Conservation (phyloP, 2,888 invertebrate genomes). For the Yponomeuta cagnagella region DNA sequence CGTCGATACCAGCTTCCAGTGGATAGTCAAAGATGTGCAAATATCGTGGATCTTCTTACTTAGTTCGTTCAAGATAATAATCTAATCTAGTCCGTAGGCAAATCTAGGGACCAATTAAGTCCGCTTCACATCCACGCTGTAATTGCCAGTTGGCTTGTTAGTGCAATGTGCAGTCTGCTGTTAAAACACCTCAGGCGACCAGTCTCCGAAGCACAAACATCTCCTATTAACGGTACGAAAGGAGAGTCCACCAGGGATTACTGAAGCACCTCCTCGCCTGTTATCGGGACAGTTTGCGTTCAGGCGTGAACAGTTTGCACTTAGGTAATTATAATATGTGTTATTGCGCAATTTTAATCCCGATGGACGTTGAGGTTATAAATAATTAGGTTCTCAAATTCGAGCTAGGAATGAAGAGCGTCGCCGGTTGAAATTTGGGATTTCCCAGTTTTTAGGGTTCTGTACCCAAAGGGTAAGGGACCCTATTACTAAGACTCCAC, state of each 20-base stretch:
- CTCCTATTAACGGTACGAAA: not conserved
- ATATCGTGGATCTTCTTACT: not conserved
- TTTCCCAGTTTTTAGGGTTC: too few species aligned
- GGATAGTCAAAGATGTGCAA: not conserved
- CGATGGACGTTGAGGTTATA: not conserved
- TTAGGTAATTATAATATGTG: not conserved
- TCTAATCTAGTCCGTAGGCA: not conserved
- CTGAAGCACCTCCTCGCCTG: not conserved
- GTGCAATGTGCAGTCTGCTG: constrained; percentile 7
- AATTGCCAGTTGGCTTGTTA: constrained; percentile 9
- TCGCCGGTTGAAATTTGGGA: too few species aligned
- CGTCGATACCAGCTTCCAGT: too few species aligned
- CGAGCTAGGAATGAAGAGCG: too few species aligned
- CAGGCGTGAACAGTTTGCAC: not conserved
- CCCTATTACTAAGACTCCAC: too few species aligned
- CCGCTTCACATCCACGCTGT: not conserved
- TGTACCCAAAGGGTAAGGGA: too few species aligned
- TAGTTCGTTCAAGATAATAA: not conserved
- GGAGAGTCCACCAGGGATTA: not conserved
- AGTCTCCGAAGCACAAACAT: constrained; percentile 13
- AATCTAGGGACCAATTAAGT: constrained; percentile 1
- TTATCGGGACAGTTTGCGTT: not conserved
- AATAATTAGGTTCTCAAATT: too few species aligned
- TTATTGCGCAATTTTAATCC: not conserved
- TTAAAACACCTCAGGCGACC: constrained; percentile 31